Evolutionary conservation across 2,888 invertebrate species (phyloP).

Genomic region (Drosophila flavopinicola): DNA sequence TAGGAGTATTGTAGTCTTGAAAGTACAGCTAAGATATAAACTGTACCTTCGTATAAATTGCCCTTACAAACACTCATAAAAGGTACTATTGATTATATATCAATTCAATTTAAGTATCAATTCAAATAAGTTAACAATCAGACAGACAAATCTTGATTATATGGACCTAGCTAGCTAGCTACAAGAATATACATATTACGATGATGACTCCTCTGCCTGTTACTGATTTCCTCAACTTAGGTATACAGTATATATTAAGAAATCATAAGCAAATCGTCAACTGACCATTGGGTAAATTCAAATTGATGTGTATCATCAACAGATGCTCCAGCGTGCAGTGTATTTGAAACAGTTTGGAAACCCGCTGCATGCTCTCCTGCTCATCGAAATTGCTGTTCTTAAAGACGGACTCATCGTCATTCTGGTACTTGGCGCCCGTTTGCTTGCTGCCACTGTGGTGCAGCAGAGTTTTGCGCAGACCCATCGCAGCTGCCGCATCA

Average conservation of each 20-base stretch:
- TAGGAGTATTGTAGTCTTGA: neutral
- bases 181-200: neutral
- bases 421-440: constrained; percentile 46
- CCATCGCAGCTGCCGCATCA: constrained; percentile 44
- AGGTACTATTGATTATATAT: no score
- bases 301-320: constrained; percentile 81
- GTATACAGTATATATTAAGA: no score
- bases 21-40: no score
- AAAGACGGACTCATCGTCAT: constrained; percentile 73
- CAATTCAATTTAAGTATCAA: no score
- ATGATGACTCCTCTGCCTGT: neutral
- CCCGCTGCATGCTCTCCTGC: constrained; percentile 64
- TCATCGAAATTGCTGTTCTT: constrained; percentile 82
- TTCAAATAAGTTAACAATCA: no score
- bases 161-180: no score
- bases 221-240: no score
- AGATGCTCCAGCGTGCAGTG: constrained; percentile 83
- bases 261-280: no score
- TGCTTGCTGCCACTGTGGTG: constrained; percentile 66
- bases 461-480: constrained; percentile 79
- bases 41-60: no score
- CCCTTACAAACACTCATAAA: no score
- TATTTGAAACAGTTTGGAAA: constrained; percentile 82
- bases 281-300: constrained; percentile 81
- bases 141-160: no score